Conservation (phyloP, 2,888 invertebrate genomes). For the Cosmia pyralina region DNA sequence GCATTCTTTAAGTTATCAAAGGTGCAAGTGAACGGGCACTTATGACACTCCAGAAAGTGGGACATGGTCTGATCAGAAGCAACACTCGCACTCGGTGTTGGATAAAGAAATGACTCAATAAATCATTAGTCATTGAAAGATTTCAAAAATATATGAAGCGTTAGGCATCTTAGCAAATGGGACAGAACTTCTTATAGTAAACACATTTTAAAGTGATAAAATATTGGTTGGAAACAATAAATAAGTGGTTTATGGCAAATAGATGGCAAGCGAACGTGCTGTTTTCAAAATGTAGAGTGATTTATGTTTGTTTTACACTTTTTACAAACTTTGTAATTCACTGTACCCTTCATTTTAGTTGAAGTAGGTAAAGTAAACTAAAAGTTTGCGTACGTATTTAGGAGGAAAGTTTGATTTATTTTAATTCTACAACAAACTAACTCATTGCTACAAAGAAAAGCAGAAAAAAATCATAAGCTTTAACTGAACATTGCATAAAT, state of each 20-base stretch:
- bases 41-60: neutral
- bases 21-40: neutral
- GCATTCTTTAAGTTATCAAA: neutral
- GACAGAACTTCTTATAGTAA: neutral
- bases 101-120: neutral
- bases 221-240: slow-evolving; percentile 5
- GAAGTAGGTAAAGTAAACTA: neutral
- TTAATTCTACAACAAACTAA: neutral
- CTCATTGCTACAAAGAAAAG: neutral
- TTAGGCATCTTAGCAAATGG: neutral
- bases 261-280: slow-evolving; percentile 10
- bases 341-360: too few relatives aligned
- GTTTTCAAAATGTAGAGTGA: slow-evolving; percentile 17
- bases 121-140: neutral
- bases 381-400: neutral
- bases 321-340: neutral
- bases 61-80: neutral
- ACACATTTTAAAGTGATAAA: neutral
- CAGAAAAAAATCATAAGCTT: neutral
- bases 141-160: neutral
- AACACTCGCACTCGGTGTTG: neutral
- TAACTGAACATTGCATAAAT: slow-evolving; percentile 3
- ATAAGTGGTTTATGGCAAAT: neutral
- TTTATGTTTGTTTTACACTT: neutral
- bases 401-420: neutral